Evolutionary conservation across 2,113 vertebrate species (phyloP), one percentile per base, ranked within the genome.

Genomic region (Rhineura floridana): DNA sequence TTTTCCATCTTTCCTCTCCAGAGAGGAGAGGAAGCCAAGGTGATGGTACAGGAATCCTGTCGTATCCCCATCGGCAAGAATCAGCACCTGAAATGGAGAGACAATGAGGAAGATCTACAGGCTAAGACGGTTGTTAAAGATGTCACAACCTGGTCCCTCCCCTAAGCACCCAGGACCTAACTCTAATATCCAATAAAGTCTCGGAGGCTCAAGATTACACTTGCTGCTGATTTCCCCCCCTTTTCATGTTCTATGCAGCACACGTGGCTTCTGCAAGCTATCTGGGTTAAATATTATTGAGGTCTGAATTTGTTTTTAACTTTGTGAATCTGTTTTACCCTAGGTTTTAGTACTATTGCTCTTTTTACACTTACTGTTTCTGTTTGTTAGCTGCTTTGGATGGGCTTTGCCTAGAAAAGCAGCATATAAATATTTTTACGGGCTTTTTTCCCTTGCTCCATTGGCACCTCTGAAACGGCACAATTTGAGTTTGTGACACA

Each of bases 11-110:
- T 96, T 96, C 62, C 95, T 92, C 77, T 95, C 90, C 95, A 99
- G 95, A 76, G 97, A 97, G 1, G 94, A 95, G 3, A 99, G 97
- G 89, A 96, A 95, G 23, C 98, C 98, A 91, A 98, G 95, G 75
- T 97, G 98, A 89, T 95, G 95, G 94, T 96, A 96, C 52, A 98
- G 96, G 94, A 98, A 98, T n/a, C 96, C 95, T 0, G 97, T 55
- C 2, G 94, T 89, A 81, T 97, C 92, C 36, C 96, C 97, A 1
- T 98, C 97, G 0, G 96, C 95, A 3, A 98, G 93, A 95, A 99
- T 96, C 96, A 99, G 91, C 83, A 98, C 98, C 98, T 99, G 96
- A 11, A 79, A 89, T 5, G 13, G 21, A 82, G 48, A 91, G 87
- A 93, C 59, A 67, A 62, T n/a, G 75, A 48, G 25, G 17, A 48